phyloP scores from a whole-genome alignment of 2,888 invertebrate species.

The Heterodera filipjevi region DNA sequence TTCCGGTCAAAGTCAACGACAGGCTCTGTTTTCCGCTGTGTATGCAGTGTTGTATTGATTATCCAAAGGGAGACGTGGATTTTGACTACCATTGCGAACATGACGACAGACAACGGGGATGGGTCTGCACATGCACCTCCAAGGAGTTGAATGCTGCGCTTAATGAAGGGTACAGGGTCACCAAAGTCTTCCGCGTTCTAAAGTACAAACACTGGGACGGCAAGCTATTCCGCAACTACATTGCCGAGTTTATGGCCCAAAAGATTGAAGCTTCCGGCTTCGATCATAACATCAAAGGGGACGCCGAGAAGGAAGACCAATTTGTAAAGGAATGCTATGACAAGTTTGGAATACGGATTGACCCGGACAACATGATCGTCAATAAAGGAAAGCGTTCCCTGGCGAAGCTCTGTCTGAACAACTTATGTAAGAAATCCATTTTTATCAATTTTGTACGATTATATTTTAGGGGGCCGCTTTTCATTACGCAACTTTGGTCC shows the following conservation, averaged over 20 bases:
- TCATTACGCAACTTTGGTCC: slow-evolving; percentile 1
- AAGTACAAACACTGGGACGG: not conserved
- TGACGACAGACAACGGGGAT: not conserved
- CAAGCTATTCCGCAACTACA: slow-evolving; percentile 14
- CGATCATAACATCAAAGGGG: not conserved
- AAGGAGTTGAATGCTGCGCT: slow-evolving; percentile 29
- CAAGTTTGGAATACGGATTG: not conserved
- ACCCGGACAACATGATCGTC: not conserved
- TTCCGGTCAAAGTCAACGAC: slow-evolving; percentile 11
- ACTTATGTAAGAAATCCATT: not conserved
- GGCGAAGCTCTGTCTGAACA: slow-evolving; percentile 10
- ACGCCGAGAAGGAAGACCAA: not conserved
- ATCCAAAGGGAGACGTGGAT: not conserved
- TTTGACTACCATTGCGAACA: slow-evolving; percentile 13
- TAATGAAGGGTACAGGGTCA: slow-evolving; percentile 20
- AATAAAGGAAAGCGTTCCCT: not conserved
- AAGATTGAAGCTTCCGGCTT: slow-evolving; percentile 10
- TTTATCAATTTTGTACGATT: not conserved
- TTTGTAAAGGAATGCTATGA: not conserved
- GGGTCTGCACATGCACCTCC: slow-evolving; percentile 20
- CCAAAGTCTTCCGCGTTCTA: not conserved
- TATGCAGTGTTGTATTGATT: not conserved
- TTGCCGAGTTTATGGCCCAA: not conserved
- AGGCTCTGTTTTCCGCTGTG: slow-evolving; percentile 14
- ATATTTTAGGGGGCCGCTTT: slow-evolving; percentile 16